Evolutionary conservation across 2,888 invertebrate species (phyloP).

Genomic region (Pheosia tremula): DNA sequence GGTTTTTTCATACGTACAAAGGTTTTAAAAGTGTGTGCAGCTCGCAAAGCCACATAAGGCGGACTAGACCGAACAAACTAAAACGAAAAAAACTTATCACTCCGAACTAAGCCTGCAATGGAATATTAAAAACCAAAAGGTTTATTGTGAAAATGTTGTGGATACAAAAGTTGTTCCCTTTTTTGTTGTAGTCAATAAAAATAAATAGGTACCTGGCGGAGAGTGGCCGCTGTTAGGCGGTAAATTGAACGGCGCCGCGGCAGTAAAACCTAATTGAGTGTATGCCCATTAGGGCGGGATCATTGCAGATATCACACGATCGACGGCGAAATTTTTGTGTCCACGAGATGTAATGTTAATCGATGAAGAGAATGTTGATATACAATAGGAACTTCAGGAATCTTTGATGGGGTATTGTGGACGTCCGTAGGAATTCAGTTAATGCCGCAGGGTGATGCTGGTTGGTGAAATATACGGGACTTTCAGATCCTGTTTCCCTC

Average conservation of each 20-base stretch:
- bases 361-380: background rate
- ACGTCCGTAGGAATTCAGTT: no score
- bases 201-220: constrained; percentile 63
- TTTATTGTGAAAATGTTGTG: constrained; percentile 3
- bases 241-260: constrained; percentile 70
- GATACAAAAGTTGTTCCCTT: constrained; percentile 1
- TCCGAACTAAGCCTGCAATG: background rate
- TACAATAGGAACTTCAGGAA: no score
- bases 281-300: constrained; percentile 68
- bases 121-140: constrained; percentile 6
- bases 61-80: constrained; percentile 1
- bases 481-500: no score
- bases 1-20: background rate
- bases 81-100: background rate
- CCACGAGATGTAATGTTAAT: background rate
- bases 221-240: constrained; percentile 70
- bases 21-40: background rate
- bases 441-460: no score
- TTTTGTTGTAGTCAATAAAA: constrained; percentile 59
- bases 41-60: constrained; percentile 1
- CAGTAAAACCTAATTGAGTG: constrained; percentile 76
- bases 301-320: constrained; percentile 51
- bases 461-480: no score
- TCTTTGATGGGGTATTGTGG: no score
- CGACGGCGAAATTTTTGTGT: constrained; percentile 35